Percentiles rank a stretch among this genome's conserved stretches.
Evolutionary conservation across 64 coral and sea anemone genomes (phyloP).

Genomic region (Actinia equina): DNA sequence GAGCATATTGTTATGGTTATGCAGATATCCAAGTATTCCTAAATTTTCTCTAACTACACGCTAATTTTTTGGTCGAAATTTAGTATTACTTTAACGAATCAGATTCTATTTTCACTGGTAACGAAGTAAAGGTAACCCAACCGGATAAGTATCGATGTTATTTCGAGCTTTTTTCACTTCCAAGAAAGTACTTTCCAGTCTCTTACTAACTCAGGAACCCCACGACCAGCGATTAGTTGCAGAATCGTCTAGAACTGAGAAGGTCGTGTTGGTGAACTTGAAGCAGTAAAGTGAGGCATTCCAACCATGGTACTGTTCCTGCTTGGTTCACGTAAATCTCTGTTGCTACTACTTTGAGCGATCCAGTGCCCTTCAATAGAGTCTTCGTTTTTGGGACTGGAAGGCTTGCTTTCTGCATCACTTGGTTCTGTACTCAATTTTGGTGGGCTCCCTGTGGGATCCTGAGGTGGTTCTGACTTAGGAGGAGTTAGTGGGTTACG

Average conservation of each 20-base stretch:
- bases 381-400: background rate
- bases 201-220: slow-evolving; percentile 21
- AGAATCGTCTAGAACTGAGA: background rate
- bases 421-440: background rate
- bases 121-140: too few relatives aligned
- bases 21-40: too few relatives aligned
- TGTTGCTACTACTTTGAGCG: background rate
- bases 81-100: too few relatives aligned
- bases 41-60: too few relatives aligned
- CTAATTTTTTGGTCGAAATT: too few relatives aligned
- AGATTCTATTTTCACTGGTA: too few relatives aligned
- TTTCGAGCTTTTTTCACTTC: too few relatives aligned
- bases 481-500: slow-evolving; percentile 6
- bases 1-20: too few relatives aligned
- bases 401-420: background rate
- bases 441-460: background rate
- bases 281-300: slow-evolving; percentile 54
- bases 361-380: background rate
- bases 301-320: background rate
- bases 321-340: background rate
- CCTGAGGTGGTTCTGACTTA: background rate
- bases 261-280: slow-evolving; percentile 50
- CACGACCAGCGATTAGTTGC: background rate
- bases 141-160: too few relatives aligned
- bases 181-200: too few relatives aligned